Conservation (phyloP, 1,140 invertebrate species). For the Hyles vespertilio region DNA sequence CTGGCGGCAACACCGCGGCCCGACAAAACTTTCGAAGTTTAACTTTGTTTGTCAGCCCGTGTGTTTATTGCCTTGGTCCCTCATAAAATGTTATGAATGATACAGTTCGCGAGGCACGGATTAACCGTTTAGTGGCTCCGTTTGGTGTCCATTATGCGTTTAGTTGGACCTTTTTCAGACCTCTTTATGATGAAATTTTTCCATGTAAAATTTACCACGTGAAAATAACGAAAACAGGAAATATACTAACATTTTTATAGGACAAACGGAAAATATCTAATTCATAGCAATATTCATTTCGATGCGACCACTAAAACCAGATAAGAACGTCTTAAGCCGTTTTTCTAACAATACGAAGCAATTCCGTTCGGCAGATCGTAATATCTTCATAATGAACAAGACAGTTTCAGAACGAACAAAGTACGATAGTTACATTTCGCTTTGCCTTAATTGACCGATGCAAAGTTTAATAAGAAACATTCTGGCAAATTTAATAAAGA, state of each 20-base stretch:
- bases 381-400: too few species aligned
- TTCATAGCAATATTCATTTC: too few species aligned
- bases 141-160: constrained; percentile 27
- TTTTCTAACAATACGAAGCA: too few species aligned
- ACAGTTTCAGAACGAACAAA: too few species aligned
- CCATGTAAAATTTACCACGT: background rate
- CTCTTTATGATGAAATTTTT: constrained; percentile 18
- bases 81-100: constrained; percentile 52
- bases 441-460: background rate
- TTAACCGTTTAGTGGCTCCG: constrained; percentile 27
- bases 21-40: constrained; percentile 24
- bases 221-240: too few species aligned
- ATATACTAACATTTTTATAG: background rate
- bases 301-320: too few species aligned
- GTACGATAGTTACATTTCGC: too few species aligned
- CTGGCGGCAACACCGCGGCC: constrained; percentile 6
- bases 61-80: constrained; percentile 34
- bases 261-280: too few species aligned
- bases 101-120: constrained; percentile 28
- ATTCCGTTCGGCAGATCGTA: too few species aligned
- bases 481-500: constrained; percentile 7
- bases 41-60: constrained; percentile 30
- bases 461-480: background rate
- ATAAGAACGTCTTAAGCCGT: too few species aligned
- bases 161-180: constrained; percentile 19